Percentiles rank a stretch among this genome's conserved stretches.
Conservation (phyloP, 2,888 invertebrate species). For the Polydrusus tereticollis region DNA sequence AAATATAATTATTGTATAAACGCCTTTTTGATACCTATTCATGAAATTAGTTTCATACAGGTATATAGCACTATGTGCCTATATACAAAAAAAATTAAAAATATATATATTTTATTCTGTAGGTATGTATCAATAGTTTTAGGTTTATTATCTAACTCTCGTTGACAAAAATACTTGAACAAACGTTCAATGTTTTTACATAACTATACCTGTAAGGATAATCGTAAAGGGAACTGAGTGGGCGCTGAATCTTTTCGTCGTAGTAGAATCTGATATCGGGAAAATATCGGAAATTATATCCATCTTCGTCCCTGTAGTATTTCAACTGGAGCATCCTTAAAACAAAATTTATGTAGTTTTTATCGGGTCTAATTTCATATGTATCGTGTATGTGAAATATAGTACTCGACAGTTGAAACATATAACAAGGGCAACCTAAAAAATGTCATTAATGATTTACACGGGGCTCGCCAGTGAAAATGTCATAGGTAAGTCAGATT, state of each 20-base stretch:
- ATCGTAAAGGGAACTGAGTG: conserved; percentile 54
- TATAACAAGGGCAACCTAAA: neutral
- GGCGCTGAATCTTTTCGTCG: conserved; percentile 55
- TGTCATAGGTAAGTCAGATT: no score
- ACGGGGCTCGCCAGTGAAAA: no score
- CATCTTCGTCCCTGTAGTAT: conserved; percentile 55
- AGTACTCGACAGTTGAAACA: neutral
- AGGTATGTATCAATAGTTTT: no score
- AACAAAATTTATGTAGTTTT: conserved; percentile 17
- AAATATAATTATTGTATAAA: no score
- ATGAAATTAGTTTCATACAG: no score
- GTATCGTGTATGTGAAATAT: neutral
- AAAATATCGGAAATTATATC: conserved; percentile 54
- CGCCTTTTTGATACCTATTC: no score
- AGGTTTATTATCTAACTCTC: no score
- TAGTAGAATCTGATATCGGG: conserved; percentile 57
- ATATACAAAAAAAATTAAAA: no score
- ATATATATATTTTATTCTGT: no score
- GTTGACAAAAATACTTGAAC: no score
- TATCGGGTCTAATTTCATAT: neutral
- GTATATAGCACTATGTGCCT: no score
- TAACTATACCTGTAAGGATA: conserved; percentile 51
- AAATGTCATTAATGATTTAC: no score
- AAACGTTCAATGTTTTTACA: neutral
- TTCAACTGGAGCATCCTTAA: conserved; percentile 56